Evolutionary conservation across 1,140 invertebrate genomes (phyloP).

Genomic region (Limonius californicus): DNA sequence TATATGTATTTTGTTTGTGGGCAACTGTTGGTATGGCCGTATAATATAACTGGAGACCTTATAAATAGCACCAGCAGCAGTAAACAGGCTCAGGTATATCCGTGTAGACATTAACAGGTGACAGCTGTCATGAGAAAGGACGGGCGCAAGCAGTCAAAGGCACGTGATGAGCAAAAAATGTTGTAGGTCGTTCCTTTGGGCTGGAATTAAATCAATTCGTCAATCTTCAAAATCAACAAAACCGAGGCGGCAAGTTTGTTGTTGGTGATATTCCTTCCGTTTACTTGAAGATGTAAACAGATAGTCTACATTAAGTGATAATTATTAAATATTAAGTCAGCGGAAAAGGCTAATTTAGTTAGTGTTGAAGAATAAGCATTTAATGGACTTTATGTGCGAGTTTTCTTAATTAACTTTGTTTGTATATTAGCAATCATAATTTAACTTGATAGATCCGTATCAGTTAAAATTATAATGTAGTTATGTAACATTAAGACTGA

Average conservation of each 20-base stretch:
- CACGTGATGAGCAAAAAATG: not conserved
- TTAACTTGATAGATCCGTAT: too few species aligned
- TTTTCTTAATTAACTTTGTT: too few species aligned
- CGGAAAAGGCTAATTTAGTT: too few species aligned
- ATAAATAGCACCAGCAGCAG: slow-evolving; percentile 13
- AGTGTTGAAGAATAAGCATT: too few species aligned
- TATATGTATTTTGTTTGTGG: slow-evolving; percentile 5
- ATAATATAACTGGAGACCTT: slow-evolving; percentile 6
- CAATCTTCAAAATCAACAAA: not conserved
- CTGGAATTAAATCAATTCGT: not conserved
- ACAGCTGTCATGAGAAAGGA: slow-evolving; percentile 4
- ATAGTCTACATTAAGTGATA: too few species aligned
- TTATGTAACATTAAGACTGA: too few species aligned
- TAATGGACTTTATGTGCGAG: too few species aligned
- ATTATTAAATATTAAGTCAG: too few species aligned
- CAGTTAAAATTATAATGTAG: too few species aligned
- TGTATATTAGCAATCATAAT: too few species aligned
- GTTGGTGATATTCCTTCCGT: not conserved
- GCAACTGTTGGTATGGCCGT: not conserved
- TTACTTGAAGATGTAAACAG: not conserved
- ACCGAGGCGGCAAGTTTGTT: too few species aligned
- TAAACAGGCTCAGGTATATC: slow-evolving; percentile 12
- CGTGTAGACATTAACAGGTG: slow-evolving; percentile 12
- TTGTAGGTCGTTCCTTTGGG: not conserved
- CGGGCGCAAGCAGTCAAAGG: not conserved